These are phyloP conservation scores for Temnopleurus reevesii DNA, from an alignment of 53 echinoderm and acorn worm genomes.

Conservation along the genomic window DNA sequence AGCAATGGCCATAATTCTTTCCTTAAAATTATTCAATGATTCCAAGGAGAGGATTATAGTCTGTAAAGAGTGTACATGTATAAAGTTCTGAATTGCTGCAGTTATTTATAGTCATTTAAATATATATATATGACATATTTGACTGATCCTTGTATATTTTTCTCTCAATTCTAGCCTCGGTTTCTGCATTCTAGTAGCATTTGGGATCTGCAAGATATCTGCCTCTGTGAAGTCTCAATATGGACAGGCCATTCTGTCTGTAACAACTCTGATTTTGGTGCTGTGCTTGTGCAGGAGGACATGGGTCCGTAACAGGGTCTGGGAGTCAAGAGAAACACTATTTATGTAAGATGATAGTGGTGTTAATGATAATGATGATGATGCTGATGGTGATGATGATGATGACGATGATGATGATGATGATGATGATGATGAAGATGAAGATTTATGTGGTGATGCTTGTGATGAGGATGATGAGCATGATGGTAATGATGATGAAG, in stretches of 20 bases:
- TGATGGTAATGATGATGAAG: slow-evolving; percentile 38
- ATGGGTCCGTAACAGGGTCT: slow-evolving; percentile 74
- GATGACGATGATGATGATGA: not conserved
- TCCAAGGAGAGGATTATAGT: too few relatives aligned
- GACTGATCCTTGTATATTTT: too few relatives aligned
- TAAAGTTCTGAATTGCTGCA: too few relatives aligned
- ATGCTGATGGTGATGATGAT: not conserved
- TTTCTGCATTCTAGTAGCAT: slow-evolving; percentile 76
- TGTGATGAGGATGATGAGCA: slow-evolving; percentile 7
- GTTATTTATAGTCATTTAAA: too few relatives aligned
- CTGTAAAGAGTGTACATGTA: too few relatives aligned
- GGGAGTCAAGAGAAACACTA: slow-evolving; percentile 84
- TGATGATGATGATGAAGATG: slow-evolving; percentile 11
- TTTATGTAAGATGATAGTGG: slow-evolving; percentile 71
- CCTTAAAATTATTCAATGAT: too few relatives aligned
- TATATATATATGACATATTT: too few relatives aligned
- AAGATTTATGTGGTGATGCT: too few relatives aligned
- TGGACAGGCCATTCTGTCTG: not conserved
- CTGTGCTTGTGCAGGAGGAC: slow-evolving; percentile 64
- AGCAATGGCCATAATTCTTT: too few relatives aligned
- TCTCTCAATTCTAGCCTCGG: slow-evolving; percentile 70
- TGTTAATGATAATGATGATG: not conserved
- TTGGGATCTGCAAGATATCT: slow-evolving; percentile 39
- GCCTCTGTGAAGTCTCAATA: not conserved
- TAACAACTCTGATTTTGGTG: not conserved